Base-by-base conservation (phyloP, 37 sponge, comb jelly and placozoan species). In the Eunapius fragilis region DNA sequence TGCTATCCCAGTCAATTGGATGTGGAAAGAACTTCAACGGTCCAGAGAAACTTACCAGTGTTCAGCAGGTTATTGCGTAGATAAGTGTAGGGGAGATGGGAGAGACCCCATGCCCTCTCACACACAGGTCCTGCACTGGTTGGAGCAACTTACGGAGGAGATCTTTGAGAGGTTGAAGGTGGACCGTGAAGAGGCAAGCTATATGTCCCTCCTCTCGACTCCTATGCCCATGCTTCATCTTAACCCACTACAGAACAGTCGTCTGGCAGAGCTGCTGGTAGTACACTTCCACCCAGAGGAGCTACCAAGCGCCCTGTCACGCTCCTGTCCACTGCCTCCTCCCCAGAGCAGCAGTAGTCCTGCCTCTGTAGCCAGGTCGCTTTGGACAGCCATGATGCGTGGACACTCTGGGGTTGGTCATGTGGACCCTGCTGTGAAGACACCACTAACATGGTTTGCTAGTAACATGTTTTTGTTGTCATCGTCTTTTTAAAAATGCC, bases 21-120 rank as follows among this genome's bases (percentile, higher is more conserved):
- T 94, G 95, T 85, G 92, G 94, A 22, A 97, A 97, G 79, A 94
- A 97, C 83, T 97, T 97, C 76, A 81, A 31, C 22, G 90, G 90
- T 4, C 78, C 71, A n/a, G 82, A 87, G 28, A 93, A 81, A 45
- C 85, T 93, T 17, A 80, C 10, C 11, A 83, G 90, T 13, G 72
- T 74, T 25, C 38, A 93, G 36, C 68, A 87, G 77, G 92, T 91
- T 79, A 14, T 23, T 26, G 34, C 31, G 76, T 3, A 25, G 25
- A 10, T 22, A 32, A 24, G 32, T 47, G 47, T 11, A 45, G 47
- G 9, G 47, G 47, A 9, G 47, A 45, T 4, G 47, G 47, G 47
- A 45, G 47, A 9, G 9, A 9, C 25, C 25, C 17, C 5, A 17
- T 67, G 75, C 32, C 45, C 25, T 78, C 6, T 0, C 31, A 37